A percentile compares a stretch with the other conserved stretches of the same genome.
These are phyloP conservation scores for Odobenus rosmarus DNA, from an alignment of 2,113 vertebrate species.

Conservation along the genomic window DNA sequence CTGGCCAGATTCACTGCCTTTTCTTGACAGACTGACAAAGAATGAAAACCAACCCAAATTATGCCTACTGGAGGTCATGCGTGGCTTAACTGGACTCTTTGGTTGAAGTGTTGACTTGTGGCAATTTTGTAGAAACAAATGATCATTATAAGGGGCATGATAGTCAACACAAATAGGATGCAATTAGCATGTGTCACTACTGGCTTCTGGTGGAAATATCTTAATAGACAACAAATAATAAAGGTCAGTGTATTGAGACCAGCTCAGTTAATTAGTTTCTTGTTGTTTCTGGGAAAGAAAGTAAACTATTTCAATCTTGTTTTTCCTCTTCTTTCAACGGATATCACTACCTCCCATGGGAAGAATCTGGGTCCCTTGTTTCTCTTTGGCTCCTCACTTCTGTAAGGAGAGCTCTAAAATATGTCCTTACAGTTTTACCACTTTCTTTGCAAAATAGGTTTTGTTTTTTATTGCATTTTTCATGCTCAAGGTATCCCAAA, in stretches of 20 bases:
- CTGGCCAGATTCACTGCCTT: conserved; percentile 56
- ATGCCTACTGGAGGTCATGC: background rate
- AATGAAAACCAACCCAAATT: conserved; percentile 37
- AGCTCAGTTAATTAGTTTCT: conserved; percentile 61
- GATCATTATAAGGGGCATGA: conserved; percentile 49
- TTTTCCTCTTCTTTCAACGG: background rate
- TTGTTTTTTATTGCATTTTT: conserved; percentile 80
- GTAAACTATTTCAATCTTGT: conserved; percentile 44
- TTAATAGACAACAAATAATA: conserved; percentile 76
- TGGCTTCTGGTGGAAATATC: conserved; percentile 64
- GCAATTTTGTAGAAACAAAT: conserved; percentile 67
- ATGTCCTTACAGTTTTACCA: conserved; percentile 35
- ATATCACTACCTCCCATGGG: background rate
- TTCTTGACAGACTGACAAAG: conserved; percentile 63
- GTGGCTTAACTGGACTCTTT: conserved; percentile 19
- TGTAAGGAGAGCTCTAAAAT: conserved; percentile 35
- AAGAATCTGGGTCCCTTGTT: background rate
- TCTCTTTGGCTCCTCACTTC: conserved; percentile 29
- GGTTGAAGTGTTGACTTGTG: conserved; percentile 51
- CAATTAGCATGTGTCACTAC: conserved; percentile 65
- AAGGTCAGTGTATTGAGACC: conserved; percentile 52
- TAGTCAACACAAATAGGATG: conserved; percentile 36
- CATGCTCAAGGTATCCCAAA: conserved; percentile 76
- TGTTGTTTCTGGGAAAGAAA: conserved; percentile 51
- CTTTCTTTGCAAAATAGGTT: conserved; percentile 62